Percentiles rank a stretch among this genome's conserved stretches.
Conservation (phyloP, 2,113 vertebrate species). For the Pongo abelii region DNA sequence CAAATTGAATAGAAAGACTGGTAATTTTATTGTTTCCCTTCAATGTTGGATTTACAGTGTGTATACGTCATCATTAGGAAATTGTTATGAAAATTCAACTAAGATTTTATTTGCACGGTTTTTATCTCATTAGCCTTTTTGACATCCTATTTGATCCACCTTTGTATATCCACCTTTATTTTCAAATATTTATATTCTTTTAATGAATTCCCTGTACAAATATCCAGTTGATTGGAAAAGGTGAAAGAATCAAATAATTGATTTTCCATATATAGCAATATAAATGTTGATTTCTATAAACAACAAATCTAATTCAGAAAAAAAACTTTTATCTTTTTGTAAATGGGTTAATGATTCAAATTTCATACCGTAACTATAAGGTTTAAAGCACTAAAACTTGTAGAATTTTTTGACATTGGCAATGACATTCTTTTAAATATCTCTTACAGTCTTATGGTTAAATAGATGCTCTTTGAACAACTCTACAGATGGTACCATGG, state of each 20-base stretch:
- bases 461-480: not conserved
- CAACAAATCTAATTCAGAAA: not conserved
- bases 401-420: not conserved
- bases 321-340: not conserved
- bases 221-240: not conserved
- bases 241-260: not conserved
- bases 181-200: conserved; percentile 53
- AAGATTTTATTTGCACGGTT: conserved; percentile 39
- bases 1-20: conserved; percentile 10
- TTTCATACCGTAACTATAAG: not conserved
- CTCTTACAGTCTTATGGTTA: not conserved
- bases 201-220: conserved; percentile 34
- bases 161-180: conserved; percentile 44
- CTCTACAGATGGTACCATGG: not conserved
- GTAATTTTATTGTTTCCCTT: conserved; percentile 33
- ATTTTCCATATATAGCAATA: not conserved
- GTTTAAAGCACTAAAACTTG: not conserved
- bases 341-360: not conserved
- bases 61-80: not conserved
- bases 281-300: conserved; percentile 1
- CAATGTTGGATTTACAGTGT: conserved; percentile 21
- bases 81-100: conserved; percentile 36
- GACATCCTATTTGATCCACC: conserved; percentile 1
- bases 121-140: conserved; percentile 40
- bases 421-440: not conserved